Base-by-base conservation (phyloP, 2,888 invertebrate species). In the Tineola bisselliella region DNA sequence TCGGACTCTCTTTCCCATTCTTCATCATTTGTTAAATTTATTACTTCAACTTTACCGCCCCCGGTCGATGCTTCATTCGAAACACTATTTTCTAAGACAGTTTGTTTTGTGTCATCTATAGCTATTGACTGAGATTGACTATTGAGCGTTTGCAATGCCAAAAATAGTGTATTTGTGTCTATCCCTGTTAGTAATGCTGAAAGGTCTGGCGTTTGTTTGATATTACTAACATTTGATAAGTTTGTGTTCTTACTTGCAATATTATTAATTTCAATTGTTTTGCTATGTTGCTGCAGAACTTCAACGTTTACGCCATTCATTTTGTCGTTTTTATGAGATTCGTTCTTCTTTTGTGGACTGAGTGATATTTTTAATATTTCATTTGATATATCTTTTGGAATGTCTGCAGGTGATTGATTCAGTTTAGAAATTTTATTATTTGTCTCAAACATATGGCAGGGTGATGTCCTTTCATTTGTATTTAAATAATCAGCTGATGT, bases 71-170 rank as follows among this genome's bases (percentile, higher is more conserved):
- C 61, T 43, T 61, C 62, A 31, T 59, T 61, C 25, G 61, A 64
- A 13, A 31, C n/a, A 18, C 59, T 62, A 44, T 66, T 64, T 56
- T 68, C 67, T 59, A 44, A 62, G 57, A 48, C 61, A 15, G 62
- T 64, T 62, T 68, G 63, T 52, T 64, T 63, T 38, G 58, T 64
- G 8, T 68, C 65, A 61, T 66, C 63, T 13, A 70, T 61, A 38
- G 25, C 12, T 13, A 66, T 75, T 62, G 79, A 73, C 30, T 75
- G 64, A 11, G 87, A 62, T 54, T 17, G n/a, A 63, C 86, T 76
- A 66, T 87, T 82, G 63, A 88, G 74, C 68, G 83, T 87, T 72
- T 84, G 81, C 19, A 88, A 70, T 54, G 87, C 88, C 64, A 84
- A 65, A 57, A 84, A 63, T 25, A 88, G 68, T 33, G 79, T 78